Conservation (phyloP, 2,888 invertebrate species). For the Archaeoteleia sp. region DNA sequence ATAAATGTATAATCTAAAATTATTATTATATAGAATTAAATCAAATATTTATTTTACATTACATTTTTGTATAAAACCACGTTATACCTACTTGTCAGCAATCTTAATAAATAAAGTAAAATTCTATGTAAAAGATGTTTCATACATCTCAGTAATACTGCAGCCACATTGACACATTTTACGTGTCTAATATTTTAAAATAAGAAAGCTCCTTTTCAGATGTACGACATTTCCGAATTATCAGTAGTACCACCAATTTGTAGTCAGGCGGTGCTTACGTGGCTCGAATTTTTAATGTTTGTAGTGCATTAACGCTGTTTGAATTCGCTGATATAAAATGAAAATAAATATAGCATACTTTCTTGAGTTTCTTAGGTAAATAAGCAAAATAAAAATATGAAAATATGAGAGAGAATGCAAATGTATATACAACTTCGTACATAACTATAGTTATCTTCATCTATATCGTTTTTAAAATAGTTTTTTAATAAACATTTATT, state of each 20-base stretch:
- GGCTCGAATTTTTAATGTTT: slow-evolving; percentile 29
- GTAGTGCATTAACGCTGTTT: slow-evolving; percentile 21
- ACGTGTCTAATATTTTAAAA: slow-evolving; percentile 1
- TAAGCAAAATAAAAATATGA: background rate
- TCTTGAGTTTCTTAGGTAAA: slow-evolving; percentile 10
- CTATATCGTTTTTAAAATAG: background rate
- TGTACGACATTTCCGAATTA: slow-evolving; percentile 21
- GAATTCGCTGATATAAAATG: slow-evolving; percentile 12
- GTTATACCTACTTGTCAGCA: too few relatives aligned
- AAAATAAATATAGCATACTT: slow-evolving; percentile 4
- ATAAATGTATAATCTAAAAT: too few relatives aligned
- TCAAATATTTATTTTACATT: too few relatives aligned
- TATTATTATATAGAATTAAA: too few relatives aligned
- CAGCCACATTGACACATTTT: too few relatives aligned
- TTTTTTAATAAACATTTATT: background rate
- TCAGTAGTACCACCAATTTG: slow-evolving; percentile 39
- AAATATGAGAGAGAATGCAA: too few relatives aligned
- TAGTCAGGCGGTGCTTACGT: slow-evolving; percentile 29
- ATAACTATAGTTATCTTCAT: background rate
- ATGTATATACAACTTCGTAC: background rate
- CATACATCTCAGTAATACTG: too few relatives aligned
- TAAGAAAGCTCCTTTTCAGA: slow-evolving; percentile 27
- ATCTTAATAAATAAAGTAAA: background rate
- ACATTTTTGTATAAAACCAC: too few relatives aligned
- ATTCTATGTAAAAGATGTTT: slow-evolving; percentile 1